Base-by-base conservation (phyloP, 2,113 vertebrate genomes). In the Benitochromis conjunctus region DNA sequence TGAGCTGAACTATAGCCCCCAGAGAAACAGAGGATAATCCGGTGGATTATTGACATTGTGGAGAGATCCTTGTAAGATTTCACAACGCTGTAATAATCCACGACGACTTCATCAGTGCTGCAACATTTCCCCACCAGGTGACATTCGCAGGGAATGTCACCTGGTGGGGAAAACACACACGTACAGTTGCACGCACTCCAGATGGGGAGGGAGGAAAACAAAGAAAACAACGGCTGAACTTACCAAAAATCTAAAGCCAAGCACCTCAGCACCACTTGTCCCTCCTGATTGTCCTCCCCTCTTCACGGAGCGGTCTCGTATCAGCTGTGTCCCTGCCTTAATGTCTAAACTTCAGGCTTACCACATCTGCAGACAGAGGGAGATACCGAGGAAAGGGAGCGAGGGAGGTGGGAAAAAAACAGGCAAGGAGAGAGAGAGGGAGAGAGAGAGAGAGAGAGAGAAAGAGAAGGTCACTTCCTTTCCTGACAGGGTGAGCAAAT, bases 41-140 rank as follows among this genome's bases (percentile, higher is more conserved):
- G 7, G 43, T 84, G 90, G 94, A 95, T 95, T 94, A 93, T 86
- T 91, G 48, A 92, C 90, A 94, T 92, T 91, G 87, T 86, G 83
- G 76, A 88, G 77, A 82, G 92, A 95, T 94, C 87, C 77, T 86
- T 92, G 89, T 90, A 91, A 92, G 55, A 93, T 89, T 94, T 94
- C 81, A 85, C 80, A 83, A 71, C 74, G 58, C 43, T 16, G 83
- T 87, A 93, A 92, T 92, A 93, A 94, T 92, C 93, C 89, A 93
- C 81, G 83, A 78, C 26, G 83, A 48, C 76, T 91, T 76, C 79
- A 93, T 87, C 71, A 84, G 77, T 53, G 48, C 29, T 21, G 29
- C 18, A 41, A 51, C 46, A 21, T 6, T 56, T 64, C 19, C 38
- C 66, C 38, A 79, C 51, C 18, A 66, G 62, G 51, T 64, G 74